A percentile compares a stretch with the other conserved stretches of the same genome.
phyloP scores from a whole-genome alignment of 1,140 invertebrate species.

The Yoshiicerus persimilis region DNA sequence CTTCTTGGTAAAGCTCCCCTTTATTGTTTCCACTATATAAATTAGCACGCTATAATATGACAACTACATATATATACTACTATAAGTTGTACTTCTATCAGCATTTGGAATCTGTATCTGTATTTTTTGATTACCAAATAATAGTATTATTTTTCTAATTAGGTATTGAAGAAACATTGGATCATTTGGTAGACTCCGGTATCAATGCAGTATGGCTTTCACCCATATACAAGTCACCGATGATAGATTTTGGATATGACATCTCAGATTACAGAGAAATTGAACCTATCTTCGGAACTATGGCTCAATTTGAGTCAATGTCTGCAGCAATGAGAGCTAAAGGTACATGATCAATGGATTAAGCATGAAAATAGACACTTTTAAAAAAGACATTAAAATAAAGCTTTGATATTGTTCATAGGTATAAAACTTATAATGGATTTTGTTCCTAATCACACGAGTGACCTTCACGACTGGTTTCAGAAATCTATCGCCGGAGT shows the following conservation, averaged over 20 bases:
- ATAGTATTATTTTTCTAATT: no score
- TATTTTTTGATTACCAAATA: no score
- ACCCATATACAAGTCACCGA: conserved; percentile 62
- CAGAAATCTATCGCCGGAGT: conserved; percentile 61
- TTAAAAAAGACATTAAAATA: no score
- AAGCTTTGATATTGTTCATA: no score
- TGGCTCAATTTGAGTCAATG: conserved; percentile 64
- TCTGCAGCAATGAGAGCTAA: conserved; percentile 54
- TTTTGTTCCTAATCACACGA: conserved; percentile 78
- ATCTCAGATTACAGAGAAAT: conserved; percentile 65
- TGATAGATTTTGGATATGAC: conserved; percentile 68
- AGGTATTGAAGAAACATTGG: conserved; percentile 55
- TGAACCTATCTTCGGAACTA: conserved; percentile 62
- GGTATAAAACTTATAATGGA: conserved; percentile 78
- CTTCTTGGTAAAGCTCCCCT: background rate
- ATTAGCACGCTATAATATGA: no score
- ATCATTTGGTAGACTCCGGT: conserved; percentile 57
- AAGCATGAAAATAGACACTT: no score
- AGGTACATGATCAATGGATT: no score
- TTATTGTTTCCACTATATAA: no score
- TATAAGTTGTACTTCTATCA: no score
- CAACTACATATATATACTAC: no score
- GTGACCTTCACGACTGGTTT: conserved; percentile 72
- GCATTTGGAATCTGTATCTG: no score
- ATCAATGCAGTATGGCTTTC: conserved; percentile 64